Base-by-base conservation (phyloP, 2,797 vertebrate genomes). In the Anniella stebbinsi region DNA sequence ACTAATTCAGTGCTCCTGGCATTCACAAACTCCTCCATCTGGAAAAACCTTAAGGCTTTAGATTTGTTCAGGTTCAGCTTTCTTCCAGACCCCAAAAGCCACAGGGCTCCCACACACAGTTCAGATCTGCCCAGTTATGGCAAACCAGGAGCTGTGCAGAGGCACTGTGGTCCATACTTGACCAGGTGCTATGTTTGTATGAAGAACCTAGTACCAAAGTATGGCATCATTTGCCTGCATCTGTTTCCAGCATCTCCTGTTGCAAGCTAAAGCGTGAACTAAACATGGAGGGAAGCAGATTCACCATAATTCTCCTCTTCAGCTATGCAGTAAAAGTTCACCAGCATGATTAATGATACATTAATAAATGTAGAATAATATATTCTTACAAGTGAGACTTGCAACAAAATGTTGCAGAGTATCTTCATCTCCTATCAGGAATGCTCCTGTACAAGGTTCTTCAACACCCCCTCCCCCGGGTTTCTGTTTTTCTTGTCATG, bases 351-450 rank as follows among this genome's bases (percentile, higher is more conserved):
- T 70, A 90, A 38, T 63, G 82, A 84, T 48, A 88, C 60, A 23
- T 63, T 3, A 92, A 83, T 9, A 78, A 66, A 5, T 48, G 87
- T 76, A 88, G 38, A 33, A 57, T 30, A 87, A 78, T 4, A 89
- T 0, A 51, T 60, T 60, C 54, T 28, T 78, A 51, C 17, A 38
- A 75, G 17, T 38, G 8, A 36, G 10, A 75, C 36, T 7, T 75
- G 36, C 18, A 21, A 41, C 6, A 10, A 75, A 75, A 75, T 75
- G 72, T 75, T 75, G 70, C 21, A 75, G 36, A 38, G 8, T 23
- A 21, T 38, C 72, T 21, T 38, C 2, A 8, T 21, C 18, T 75
- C 72, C 36, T 75, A 75, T 38, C 36, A 36, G 18, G 72, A 75
- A 18, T 38, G 18, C 17, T 75, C 36, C 18, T 75, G 72, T 9